Base-by-base conservation (phyloP, 2,113 vertebrate genomes). In the Myotis brandtii region DNA sequence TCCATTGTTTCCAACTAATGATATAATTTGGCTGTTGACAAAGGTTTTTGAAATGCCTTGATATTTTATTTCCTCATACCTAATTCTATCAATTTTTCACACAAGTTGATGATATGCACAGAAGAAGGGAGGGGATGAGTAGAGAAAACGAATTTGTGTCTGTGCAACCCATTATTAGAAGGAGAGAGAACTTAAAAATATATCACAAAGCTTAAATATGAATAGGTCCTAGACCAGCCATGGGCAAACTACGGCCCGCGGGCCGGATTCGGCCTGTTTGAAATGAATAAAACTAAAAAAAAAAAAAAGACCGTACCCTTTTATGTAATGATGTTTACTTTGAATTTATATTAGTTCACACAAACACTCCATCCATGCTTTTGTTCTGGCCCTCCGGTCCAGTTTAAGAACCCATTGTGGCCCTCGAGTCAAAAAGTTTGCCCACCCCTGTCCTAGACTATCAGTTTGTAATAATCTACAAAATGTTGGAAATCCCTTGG, bases 1-100 rank as follows among this genome's bases (percentile, higher is more conserved):
- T 94, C n/a, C 62, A 64, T 21, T 54, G 93, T 64, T n/a, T n/a
- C 52, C 34, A 75, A 84, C 56, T 81, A 93, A 80, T 87, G 66
- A 72, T 50, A 84, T 32, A 50, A 87, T 90, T 93, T 82, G n/a
- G 56, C 52, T 73, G 30, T 66, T 84, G 30, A 84, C 64, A 62
- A 92, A 67, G 9, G 20, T 67, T 54, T 50, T 81, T 70, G n/a
- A 83, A 81, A 82, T 73, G 56, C 5, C 62, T 86, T 72, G 52
- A 89, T 80, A 96, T 80, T 75, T 89, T 59, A 54, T 83, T 93
- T 91, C 69, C 23, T 82, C 30, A 56, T 62, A 73, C 32, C 25
- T 30, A n/a, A 2, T 76, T 46, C 50, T 79, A 79, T 62, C 37
- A 73, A 10, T 89, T 62, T 95, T 88, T 90, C 52, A 82, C 34